A percentile compares a stretch with the other conserved stretches of the same genome.
phyloP scores from a whole-genome alignment of 2,888 invertebrate genomes.

The Troides oblongomaculatus region DNA sequence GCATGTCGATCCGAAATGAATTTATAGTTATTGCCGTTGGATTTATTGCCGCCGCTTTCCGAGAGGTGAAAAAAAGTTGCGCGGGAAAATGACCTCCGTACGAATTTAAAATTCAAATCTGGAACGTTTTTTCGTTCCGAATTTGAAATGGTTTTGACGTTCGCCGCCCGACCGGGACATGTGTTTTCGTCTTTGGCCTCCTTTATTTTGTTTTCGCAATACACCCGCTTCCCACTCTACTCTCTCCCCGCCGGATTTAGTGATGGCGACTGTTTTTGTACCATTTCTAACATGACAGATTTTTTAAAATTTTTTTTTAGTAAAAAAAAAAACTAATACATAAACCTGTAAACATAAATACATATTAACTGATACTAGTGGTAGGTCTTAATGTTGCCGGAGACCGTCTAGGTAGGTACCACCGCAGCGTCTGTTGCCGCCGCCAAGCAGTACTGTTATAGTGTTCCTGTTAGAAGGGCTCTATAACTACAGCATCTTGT shows the following conservation, averaged over 20 bases:
- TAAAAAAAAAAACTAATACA: too few species aligned
- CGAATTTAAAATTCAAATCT: constrained; percentile 76
- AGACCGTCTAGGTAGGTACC: too few species aligned
- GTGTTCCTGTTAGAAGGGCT: too few species aligned
- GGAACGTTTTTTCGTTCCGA: constrained; percentile 71
- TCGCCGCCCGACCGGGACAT: constrained; percentile 61
- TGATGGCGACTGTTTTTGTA: constrained; percentile 9
- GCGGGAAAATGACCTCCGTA: constrained; percentile 68
- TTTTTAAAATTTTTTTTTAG: too few species aligned
- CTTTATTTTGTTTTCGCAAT: constrained; percentile 31
- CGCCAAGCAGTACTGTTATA: too few species aligned
- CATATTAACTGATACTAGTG: too few species aligned
- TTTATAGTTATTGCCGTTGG: constrained; percentile 77
- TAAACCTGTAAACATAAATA: too few species aligned
- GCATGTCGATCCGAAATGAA: constrained; percentile 80
- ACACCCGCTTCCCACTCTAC: constrained; percentile 1
- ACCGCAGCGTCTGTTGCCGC: too few species aligned
- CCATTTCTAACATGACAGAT: too few species aligned
- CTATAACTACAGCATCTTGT: too few species aligned
- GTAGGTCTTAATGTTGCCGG: too few species aligned
- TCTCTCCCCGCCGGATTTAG: constrained; percentile 16
- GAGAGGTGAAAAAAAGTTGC: constrained; percentile 49
- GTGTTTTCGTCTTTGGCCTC: constrained; percentile 50
- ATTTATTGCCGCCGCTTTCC: constrained; percentile 71
- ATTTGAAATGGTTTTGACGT: constrained; percentile 79